Evolutionary conservation across 2,113 vertebrate genomes (phyloP), one percentile per base, ranked within the genome.

Genomic region (Plectropomus leopardus): DNA sequence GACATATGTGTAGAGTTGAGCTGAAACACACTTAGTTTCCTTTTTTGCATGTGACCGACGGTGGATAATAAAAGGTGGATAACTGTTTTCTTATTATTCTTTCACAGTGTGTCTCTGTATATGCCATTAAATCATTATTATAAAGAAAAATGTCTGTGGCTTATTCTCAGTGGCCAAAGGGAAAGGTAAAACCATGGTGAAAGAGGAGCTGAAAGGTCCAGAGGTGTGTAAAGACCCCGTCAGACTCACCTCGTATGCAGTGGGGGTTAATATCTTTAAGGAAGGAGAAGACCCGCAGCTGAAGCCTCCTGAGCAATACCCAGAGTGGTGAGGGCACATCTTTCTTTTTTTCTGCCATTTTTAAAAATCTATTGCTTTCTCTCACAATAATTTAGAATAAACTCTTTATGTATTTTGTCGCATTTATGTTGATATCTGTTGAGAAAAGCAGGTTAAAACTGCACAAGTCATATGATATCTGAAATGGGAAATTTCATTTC

Each of bases 221-320:
- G 97, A 98, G 5, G 94, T 98, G 57, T 99, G 97, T 86, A 97
- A 92, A 19, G 97, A 99, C 78, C 94, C 97, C 0, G 21, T 76
- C 8, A 88, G 44, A 85, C 95, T 99, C 5, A 91, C 95, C 34
- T 92, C 96, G 0, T 65, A 97, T 0, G 97, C 97, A 77, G 95
- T 98, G 72, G 98, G 98, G 0, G 96, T 94, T 26, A 99, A 98
- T 66, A 96, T 98, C 84, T 95, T 95, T 71, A 98, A 97, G 81
- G 92, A 96, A 6, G 96, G 97, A 10, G 95, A 95, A 0, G 97
- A 98, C 30, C 96, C 98, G 60, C 84, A 81, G 36, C 90, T 99
- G 72, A 97, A 96, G 83, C 86, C 96, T 0, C 89, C 90, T 0
- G 88, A 94, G 0, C 95, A 98, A 61, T 99, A 99, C 77, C 98